Conservation (phyloP, 1,140 invertebrate species). For the Conopomorpha cramerella region DNA sequence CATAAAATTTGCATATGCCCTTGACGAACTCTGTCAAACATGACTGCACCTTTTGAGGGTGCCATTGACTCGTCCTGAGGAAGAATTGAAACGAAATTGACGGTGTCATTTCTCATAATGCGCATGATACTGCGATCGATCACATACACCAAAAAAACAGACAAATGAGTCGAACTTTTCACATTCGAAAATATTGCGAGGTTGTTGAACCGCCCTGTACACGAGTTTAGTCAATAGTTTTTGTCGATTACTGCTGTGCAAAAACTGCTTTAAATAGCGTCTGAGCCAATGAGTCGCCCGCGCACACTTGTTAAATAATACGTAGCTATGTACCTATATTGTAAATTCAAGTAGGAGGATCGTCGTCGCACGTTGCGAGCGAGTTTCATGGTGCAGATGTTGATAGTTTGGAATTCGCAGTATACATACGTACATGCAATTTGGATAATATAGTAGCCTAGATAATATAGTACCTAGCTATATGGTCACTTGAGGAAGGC, state of each 20-base stretch:
- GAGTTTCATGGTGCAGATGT: too few species aligned
- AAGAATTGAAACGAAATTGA: background rate
- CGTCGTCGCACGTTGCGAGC: too few species aligned
- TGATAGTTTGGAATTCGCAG: too few species aligned
- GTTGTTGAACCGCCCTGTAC: constrained; percentile 36
- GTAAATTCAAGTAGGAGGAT: too few species aligned
- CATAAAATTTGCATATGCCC: constrained; percentile 43
- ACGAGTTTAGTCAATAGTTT: constrained; percentile 39
- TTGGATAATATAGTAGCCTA: too few species aligned
- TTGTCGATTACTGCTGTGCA: constrained; percentile 29
- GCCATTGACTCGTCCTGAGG: background rate
- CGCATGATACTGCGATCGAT: background rate
- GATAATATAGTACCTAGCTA: too few species aligned
- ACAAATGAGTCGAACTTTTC: constrained; percentile 51
- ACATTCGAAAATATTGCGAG: constrained; percentile 38
- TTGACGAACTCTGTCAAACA: constrained; percentile 29
- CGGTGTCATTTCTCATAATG: too few species aligned
- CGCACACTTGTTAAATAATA: constrained; percentile 9
- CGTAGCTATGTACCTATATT: constrained; percentile 9
- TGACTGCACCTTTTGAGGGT: constrained; percentile 10
- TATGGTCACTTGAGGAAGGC: too few species aligned
- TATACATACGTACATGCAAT: too few species aligned
- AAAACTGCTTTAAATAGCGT: constrained; percentile 38
- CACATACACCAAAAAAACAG: constrained; percentile 25
- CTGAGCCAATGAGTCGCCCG: constrained; percentile 18